Percentiles rank a stretch among this genome's conserved stretches.
These are phyloP conservation scores for Megalopta genalis DNA, from an alignment of 1,140 invertebrate species.

Conservation along the genomic window DNA sequence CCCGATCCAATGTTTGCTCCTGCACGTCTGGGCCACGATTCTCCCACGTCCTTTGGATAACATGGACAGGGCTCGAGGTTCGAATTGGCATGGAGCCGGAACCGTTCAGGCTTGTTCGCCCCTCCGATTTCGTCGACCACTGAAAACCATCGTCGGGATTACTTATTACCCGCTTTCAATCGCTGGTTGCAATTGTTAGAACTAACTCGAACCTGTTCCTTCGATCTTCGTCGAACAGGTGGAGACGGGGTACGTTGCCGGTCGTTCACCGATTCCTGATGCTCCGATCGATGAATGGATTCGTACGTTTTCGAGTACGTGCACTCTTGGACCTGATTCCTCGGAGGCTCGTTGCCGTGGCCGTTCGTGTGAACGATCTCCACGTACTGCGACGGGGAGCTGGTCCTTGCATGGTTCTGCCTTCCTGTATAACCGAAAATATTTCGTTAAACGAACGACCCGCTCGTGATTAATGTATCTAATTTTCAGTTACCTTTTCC, in stretches of 20 bases:
- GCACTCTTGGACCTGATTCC: constrained; percentile 62
- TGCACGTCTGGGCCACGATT: constrained; percentile 66
- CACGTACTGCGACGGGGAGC: constrained; percentile 64
- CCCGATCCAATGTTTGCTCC: constrained; percentile 40
- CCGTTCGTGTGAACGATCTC: constrained; percentile 63
- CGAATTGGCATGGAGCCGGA: constrained; percentile 40
- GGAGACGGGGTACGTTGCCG: constrained; percentile 71
- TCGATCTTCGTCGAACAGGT: constrained; percentile 71
- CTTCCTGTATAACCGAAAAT: constrained; percentile 57
- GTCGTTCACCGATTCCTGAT: constrained; percentile 73
- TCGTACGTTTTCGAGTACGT: constrained; percentile 68
- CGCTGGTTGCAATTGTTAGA: too few relatives aligned
- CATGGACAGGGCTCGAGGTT: constrained; percentile 65
- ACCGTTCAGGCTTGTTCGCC: constrained; percentile 58
- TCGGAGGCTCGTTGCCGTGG: constrained; percentile 54
- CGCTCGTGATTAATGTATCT: too few relatives aligned
- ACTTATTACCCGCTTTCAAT: not conserved
- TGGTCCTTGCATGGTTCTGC: constrained; percentile 61
- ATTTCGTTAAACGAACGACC: not conserved
- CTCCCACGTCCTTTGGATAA: constrained; percentile 75
- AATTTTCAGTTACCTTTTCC: constrained; percentile 50
- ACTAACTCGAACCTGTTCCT: constrained; percentile 48
- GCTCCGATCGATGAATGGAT: constrained; percentile 50
- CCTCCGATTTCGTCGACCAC: constrained; percentile 56
- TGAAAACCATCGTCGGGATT: constrained; percentile 9